A percentile compares a stretch with the other conserved stretches of the same genome.
Conservation (phyloP, 2,797 vertebrate species). For the Typhlichthys eigenmanni region DNA sequence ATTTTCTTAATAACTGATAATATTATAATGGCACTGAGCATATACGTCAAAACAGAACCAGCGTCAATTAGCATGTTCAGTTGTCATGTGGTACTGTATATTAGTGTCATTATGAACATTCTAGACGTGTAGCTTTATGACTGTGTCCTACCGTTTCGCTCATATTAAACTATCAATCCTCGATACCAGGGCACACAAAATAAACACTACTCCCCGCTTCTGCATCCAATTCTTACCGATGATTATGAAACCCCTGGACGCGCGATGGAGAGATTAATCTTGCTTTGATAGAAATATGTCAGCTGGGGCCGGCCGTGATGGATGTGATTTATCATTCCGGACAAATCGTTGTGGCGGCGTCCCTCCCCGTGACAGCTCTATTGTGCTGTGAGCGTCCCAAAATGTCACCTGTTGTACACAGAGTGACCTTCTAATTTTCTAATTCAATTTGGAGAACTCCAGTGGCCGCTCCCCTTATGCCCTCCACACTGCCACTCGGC, state of each 20-base stretch:
- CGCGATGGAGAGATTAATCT: constrained; percentile 90
- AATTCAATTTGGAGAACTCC: constrained; percentile 74
- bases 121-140: not conserved
- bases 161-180: constrained; percentile 31
- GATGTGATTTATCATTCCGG: constrained; percentile 90
- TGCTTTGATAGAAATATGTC: constrained; percentile 89
- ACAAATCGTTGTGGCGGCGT: constrained; percentile 76
- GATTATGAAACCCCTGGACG: constrained; percentile 81
- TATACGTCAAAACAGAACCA: not conserved
- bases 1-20: too few species aligned
- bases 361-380: constrained; percentile 78
- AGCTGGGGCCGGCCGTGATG: constrained; percentile 79
- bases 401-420: constrained; percentile 89
- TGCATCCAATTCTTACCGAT: constrained; percentile 80
- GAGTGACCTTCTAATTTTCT: constrained; percentile 75
- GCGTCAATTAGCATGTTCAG: constrained; percentile 4
- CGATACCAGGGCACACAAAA: constrained; percentile 32
- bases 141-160: not conserved
- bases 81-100: not conserved
- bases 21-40: not conserved
- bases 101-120: not conserved
- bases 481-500: constrained; percentile 45
- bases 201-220: constrained; percentile 61
- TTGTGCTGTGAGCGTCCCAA: constrained; percentile 73
- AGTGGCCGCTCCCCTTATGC: constrained; percentile 39